A percentile compares a stretch with the other conserved stretches of the same genome.
Conservation (phyloP, 2,113 vertebrate species). For the Albula glossodonta region DNA sequence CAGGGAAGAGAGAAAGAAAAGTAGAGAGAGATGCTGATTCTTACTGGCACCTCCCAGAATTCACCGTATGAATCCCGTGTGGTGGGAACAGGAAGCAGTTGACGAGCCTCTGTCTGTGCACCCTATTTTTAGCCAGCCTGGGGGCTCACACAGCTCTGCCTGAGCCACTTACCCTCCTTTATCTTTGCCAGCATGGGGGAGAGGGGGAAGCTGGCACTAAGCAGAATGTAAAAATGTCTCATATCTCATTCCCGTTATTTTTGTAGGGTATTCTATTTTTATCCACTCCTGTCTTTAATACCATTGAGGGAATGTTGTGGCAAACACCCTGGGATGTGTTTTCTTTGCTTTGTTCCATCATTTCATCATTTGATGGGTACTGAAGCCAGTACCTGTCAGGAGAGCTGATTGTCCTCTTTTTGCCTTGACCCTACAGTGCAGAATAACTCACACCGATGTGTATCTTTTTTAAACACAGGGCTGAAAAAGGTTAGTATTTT, state of each 20-base stretch:
- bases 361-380: too few relatives aligned
- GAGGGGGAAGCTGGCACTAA: background rate
- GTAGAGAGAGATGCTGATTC: constrained; percentile 2
- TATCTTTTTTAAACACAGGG: background rate
- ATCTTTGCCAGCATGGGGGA: background rate
- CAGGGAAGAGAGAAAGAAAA: background rate
- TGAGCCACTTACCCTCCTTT: background rate
- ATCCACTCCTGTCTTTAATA: background rate
- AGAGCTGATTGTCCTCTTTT: background rate
- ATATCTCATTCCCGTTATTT: background rate
- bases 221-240: background rate
- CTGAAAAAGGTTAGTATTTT: too few relatives aligned
- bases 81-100: background rate
- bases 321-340: background rate
- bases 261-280: too few relatives aligned
- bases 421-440: background rate
- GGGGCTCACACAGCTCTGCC: constrained; percentile 15
- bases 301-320: background rate
- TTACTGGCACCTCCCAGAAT: constrained; percentile 9
- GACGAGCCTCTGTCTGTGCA: background rate
- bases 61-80: background rate
- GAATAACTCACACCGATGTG: background rate
- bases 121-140: constrained; percentile 27
- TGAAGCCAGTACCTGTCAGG: too few relatives aligned
- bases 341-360: background rate